phyloP scores from a whole-genome alignment of 2,888 invertebrate species.

The Harpalus rufipes region DNA sequence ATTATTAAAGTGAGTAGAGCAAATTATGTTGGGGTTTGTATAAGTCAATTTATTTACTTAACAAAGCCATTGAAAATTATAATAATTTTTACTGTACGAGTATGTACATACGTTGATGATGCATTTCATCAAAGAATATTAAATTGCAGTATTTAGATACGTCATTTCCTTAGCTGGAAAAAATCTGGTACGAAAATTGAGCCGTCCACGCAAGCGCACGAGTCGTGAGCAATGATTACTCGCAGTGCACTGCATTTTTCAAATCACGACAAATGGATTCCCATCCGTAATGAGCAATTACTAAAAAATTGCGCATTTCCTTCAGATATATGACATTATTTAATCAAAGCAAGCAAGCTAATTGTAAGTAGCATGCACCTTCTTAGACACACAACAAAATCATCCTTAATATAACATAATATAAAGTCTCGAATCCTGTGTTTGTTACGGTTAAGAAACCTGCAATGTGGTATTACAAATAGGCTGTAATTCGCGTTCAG shows the following conservation, averaged over 20 bases:
- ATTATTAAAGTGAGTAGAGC: no score
- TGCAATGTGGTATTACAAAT: conserved; percentile 63
- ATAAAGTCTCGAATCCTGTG: not conserved
- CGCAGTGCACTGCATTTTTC: conserved; percentile 43
- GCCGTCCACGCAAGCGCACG: conserved; percentile 33
- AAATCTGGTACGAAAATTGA: not conserved
- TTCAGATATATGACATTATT: conserved; percentile 72
- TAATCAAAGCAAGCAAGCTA: conserved; percentile 71
- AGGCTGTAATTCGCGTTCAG: conserved; percentile 59
- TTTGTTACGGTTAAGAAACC: conserved; percentile 54
- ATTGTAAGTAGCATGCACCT: conserved; percentile 70
- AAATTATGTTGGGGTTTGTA: no score
- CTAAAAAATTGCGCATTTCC: conserved; percentile 73
- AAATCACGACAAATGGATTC: conserved; percentile 56
- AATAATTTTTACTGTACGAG: not conserved
- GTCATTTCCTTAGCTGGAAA: not conserved
- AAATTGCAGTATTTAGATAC: conserved; percentile 2
- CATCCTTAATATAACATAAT: not conserved
- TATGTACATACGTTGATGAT: not conserved
- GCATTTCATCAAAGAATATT: no score
- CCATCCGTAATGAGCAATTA: conserved; percentile 70
- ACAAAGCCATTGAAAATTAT: not conserved
- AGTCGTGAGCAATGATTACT: conserved; percentile 26
- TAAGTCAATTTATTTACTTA: no score
- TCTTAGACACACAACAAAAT: not conserved